Evolutionary conservation across 64 coral and sea anemone species (phyloP).

Genomic region (Montipora cactus): DNA sequence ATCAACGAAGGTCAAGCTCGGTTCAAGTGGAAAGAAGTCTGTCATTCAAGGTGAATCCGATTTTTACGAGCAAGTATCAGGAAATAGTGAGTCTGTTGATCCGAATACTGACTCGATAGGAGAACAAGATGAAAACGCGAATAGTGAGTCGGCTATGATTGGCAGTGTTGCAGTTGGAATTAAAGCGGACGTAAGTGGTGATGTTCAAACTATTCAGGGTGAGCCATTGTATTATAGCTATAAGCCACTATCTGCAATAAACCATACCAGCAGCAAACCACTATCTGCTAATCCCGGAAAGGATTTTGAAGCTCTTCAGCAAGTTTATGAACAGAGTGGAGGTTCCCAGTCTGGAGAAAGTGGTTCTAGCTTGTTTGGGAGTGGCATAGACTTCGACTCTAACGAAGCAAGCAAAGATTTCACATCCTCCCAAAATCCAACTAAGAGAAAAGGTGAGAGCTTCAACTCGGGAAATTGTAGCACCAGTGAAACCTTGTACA

Average conservation of each 20-base stretch:
- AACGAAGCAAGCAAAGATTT: neutral
- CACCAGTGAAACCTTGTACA: neutral
- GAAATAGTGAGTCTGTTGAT: neutral
- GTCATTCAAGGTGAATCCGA: constrained; percentile 4
- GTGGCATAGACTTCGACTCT: neutral
- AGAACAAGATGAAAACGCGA: neutral
- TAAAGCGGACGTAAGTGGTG: neutral
- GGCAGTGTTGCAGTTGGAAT: neutral
- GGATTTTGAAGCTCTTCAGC: neutral
- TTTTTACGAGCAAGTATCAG: neutral
- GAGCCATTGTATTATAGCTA: constrained; percentile 2
- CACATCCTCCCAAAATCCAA: neutral
- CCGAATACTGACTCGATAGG: neutral
- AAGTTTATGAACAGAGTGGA: neutral
- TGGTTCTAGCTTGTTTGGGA: neutral
- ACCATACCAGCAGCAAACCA: neutral
- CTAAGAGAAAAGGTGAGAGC: neutral
- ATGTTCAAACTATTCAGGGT: neutral
- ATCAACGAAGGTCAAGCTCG: neutral
- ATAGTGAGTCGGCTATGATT: neutral
- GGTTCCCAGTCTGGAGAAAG: neutral
- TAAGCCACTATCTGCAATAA: neutral
- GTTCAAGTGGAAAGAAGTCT: neutral
- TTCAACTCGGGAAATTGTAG: neutral
- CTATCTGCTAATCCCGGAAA: neutral